Conservation (phyloP, 1,140 invertebrate genomes). For the Chironomus striatipennis region DNA sequence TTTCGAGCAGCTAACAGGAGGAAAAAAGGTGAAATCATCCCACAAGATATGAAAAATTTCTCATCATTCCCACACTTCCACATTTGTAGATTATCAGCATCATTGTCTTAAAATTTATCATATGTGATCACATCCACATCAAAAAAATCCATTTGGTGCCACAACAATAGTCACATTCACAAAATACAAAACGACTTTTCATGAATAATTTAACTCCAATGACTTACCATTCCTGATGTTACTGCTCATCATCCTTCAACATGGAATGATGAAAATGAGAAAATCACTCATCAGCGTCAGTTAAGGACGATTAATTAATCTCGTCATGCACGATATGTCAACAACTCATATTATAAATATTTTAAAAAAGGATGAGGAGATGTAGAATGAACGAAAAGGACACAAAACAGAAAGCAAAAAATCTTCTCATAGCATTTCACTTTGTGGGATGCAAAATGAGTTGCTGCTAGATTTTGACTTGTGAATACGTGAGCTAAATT, state of each 20-base stretch:
- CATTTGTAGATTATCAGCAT: too few relatives aligned
- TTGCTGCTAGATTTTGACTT: not conserved
- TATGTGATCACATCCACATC: too few relatives aligned
- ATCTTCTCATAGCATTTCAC: too few relatives aligned
- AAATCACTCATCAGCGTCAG: not conserved
- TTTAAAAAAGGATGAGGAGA: too few relatives aligned
- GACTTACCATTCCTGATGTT: not conserved
- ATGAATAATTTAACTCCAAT: not conserved
- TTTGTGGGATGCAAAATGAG: not conserved
- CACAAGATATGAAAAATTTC: too few relatives aligned
- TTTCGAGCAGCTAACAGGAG: not conserved
- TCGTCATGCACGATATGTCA: constrained; percentile 18
- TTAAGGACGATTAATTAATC: constrained; percentile 16
- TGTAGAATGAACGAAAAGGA: not conserved
- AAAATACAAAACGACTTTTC: too few relatives aligned
- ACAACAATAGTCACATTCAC: too few relatives aligned
- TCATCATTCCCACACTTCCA: too few relatives aligned
- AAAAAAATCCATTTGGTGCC: too few relatives aligned
- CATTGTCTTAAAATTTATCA: too few relatives aligned
- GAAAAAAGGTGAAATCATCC: too few relatives aligned
- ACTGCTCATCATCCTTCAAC: not conserved
- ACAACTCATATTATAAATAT: not conserved
- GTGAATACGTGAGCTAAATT: not conserved
- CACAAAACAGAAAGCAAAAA: not conserved
- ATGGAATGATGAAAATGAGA: not conserved